Conservation (phyloP, 2,113 vertebrate species). For the Promerops cafer region DNA sequence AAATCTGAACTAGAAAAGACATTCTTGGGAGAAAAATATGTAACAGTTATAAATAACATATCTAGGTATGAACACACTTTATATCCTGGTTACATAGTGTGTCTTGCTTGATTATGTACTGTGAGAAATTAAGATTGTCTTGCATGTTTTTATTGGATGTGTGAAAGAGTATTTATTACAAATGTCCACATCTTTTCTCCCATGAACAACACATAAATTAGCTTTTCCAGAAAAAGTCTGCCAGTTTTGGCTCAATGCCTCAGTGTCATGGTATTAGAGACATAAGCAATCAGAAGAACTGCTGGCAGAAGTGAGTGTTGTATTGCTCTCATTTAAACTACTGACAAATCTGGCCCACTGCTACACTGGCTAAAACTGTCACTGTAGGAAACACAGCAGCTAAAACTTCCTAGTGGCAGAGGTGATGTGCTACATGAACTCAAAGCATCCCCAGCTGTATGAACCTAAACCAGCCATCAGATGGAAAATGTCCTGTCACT, state of each 20-base stretch:
- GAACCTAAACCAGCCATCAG: neutral
- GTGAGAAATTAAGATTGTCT: neutral
- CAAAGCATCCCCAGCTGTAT: neutral
- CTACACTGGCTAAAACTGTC: neutral
- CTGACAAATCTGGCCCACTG: neutral
- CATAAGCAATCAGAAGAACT: neutral
- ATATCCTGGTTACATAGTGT: neutral
- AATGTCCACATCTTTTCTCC: neutral
- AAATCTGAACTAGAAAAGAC: neutral
- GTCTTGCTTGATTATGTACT: neutral
- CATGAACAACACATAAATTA: neutral
- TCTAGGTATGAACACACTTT: neutral
- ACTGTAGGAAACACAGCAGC: neutral
- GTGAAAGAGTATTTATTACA: neutral
- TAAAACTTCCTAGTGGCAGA: neutral
- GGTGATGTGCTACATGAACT: neutral
- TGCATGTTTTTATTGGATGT: neutral
- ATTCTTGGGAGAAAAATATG: neutral
- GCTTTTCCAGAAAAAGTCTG: neutral
- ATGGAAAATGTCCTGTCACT: neutral
- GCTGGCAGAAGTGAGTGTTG: neutral
- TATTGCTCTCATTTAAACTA: neutral
- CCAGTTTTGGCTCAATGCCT: neutral
- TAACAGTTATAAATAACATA: neutral
- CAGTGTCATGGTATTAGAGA: neutral